Percentiles rank a stretch among this genome's conserved stretches.
Evolutionary conservation across 2,797 vertebrate genomes (phyloP).

Genomic region (Anabas testudineus): DNA sequence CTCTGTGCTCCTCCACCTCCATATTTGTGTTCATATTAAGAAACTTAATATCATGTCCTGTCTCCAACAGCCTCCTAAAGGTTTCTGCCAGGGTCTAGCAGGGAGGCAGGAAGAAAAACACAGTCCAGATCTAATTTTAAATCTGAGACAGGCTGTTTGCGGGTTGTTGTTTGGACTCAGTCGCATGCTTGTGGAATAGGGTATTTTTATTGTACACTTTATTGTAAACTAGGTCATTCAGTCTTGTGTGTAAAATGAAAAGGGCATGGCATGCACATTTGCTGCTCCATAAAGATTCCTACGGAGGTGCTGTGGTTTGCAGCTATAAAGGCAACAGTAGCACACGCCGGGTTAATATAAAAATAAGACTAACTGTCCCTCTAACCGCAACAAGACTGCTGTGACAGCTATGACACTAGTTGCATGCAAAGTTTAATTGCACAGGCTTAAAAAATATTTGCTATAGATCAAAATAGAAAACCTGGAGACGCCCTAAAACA

Average conservation of each 20-base stretch:
- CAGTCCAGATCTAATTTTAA: conserved; percentile 73
- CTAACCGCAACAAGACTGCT: neutral
- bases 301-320: conserved; percentile 36
- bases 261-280: conserved; percentile 49
- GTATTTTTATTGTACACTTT: conserved; percentile 72
- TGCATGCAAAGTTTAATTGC: conserved; percentile 1
- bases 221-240: conserved; percentile 64
- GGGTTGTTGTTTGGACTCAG: conserved; percentile 68
- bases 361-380: neutral
- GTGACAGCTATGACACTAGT: neutral
- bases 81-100: conserved; percentile 28
- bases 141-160: conserved; percentile 63
- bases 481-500: neutral
- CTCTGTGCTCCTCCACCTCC: neutral
- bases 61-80: neutral
- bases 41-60: neutral
- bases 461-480: neutral
- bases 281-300: conserved; percentile 49
- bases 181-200: conserved; percentile 71
- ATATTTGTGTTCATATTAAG: neutral
- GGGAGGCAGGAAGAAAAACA: conserved; percentile 50
- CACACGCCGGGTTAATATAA: neutral
- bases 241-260: conserved; percentile 61
- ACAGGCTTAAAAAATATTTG: neutral
- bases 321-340: conserved; percentile 29